Base-by-base conservation (phyloP, 2,113 vertebrate species). In the Mobula birostris region DNA sequence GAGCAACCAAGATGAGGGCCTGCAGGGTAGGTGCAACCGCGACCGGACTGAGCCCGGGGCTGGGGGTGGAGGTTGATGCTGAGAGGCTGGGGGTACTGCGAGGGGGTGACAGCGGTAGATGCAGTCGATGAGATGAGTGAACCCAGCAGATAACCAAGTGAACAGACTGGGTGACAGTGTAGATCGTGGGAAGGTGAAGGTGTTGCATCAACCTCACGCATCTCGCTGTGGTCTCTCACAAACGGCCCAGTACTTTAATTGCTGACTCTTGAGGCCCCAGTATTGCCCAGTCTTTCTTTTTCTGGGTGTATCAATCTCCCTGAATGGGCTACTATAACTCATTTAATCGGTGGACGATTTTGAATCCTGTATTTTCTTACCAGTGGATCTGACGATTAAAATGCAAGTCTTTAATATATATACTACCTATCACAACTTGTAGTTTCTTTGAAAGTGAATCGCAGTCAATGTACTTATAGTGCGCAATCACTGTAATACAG, bases 11-110 rank as follows among this genome's bases (percentile, higher is more conserved):
- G 97, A 97, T n/a, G 97, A 97, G 94, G 97, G 96, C 94, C 58
- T 97, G 88, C 97, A 97, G 95, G 97, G 97, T 97, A 95, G 96
- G 95, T 94, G 19, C 40, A 63, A 7, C 74, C 72, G 72, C 11
- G 14, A 19, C 72, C 14, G 74, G 74, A 8, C 77, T 14, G 8
- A 3, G 9, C n/a, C 77, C 7, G 24, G 21, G 21, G 5, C 27
- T 29, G 6, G 0, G 2, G 21, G 29, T 4, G 29, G 77, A 29
- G n/a, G 2, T 14, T 79, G 78, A 36, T 36, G 5, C 14, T 32
- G n/a, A 5, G n/a, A 14, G 19, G 40, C 19, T 40, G 17, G 36
- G 66, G 66, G 66, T 8, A 68, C 9, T 8, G 15, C 8, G 66
- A 15, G 66, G 66, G 7, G 66, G 66, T 12, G 66, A 15, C 66